These are phyloP conservation scores for Mormyrus iriodes DNA, from an alignment of 2,113 vertebrate species.

Conservation along the genomic window DNA sequence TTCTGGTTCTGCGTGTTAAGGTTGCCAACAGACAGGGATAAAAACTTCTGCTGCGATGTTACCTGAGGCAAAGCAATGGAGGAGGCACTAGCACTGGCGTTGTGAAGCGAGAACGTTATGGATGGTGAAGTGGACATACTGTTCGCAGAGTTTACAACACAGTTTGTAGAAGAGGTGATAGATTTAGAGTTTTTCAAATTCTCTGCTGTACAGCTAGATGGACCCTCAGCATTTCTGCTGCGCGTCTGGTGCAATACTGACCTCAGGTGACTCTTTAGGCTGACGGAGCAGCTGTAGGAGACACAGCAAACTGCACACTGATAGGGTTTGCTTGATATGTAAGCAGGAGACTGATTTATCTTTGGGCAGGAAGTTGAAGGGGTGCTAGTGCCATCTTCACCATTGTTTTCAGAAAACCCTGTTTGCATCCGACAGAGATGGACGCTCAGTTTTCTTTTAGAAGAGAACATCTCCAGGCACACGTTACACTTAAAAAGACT, in stretches of 20 bases:
- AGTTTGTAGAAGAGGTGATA: constrained; percentile 17
- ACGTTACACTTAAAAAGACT: constrained; percentile 79
- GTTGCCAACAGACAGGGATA: constrained; percentile 63
- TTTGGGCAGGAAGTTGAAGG: constrained; percentile 2
- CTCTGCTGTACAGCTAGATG: constrained; percentile 30
- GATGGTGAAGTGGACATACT: constrained; percentile 65
- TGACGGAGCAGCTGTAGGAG: constrained; percentile 86
- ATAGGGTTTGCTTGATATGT: constrained; percentile 74
- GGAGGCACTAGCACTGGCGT: constrained; percentile 44
- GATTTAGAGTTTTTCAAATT: constrained; percentile 22
- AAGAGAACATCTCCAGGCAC: constrained; percentile 78
- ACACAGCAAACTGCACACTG: constrained; percentile 80
- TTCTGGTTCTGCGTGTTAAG: constrained; percentile 57
- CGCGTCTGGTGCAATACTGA: constrained; percentile 83
- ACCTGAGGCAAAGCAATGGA: constrained; percentile 55
- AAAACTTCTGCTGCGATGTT: constrained; percentile 62
- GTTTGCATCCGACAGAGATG: constrained; percentile 82
- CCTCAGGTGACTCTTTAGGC: constrained; percentile 84
- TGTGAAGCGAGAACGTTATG: constrained; percentile 57
- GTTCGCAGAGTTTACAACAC: constrained; percentile 63
- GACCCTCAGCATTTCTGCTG: constrained; percentile 64
- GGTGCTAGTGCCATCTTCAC: constrained; percentile 38
- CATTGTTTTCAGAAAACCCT: constrained; percentile 48
- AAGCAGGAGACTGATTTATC: constrained; percentile 47
- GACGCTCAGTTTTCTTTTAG: constrained; percentile 75